Percentiles rank a stretch among this genome's conserved stretches.
Evolutionary conservation across 1,140 invertebrate genomes (phyloP).

Genomic region (Melanaphis sacchari): DNA sequence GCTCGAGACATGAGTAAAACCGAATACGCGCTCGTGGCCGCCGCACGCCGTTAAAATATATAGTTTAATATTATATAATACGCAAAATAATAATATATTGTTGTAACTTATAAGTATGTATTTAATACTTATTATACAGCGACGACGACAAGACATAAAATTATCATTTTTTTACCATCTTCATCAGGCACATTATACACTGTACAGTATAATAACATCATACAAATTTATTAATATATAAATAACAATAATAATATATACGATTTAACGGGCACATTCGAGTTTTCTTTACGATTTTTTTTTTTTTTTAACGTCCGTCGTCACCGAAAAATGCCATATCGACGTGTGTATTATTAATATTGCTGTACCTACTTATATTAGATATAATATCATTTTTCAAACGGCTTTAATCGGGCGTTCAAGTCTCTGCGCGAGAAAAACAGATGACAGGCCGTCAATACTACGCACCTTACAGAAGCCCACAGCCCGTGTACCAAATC

Average conservation of each 20-base stretch:
- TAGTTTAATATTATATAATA: not conserved
- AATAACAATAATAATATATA: not conserved
- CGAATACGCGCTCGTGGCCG: not conserved
- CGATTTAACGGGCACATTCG: not conserved
- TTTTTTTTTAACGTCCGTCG: not conserved
- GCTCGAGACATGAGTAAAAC: not conserved
- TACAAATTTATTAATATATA: not conserved
- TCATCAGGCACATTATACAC: not conserved
- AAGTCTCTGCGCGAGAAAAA: not conserved
- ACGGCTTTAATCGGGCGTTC: not conserved
- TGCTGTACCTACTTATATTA: not conserved
- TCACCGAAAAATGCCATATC: constrained; percentile 67
- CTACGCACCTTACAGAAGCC: not conserved
- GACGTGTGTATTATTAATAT: not conserved
- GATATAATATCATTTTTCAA: not conserved
- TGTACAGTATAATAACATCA: not conserved
- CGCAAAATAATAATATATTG: not conserved
- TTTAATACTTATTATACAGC: not conserved
- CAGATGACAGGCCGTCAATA: not conserved
- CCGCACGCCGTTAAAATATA: not conserved
- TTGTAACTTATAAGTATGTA: not conserved
- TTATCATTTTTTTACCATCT: not conserved
- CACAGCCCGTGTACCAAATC: not conserved
- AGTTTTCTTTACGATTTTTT: not conserved
- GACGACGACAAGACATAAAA: not conserved